A percentile compares a stretch with the other conserved stretches of the same genome.
These are phyloP conservation scores for Aleiodes alternator DNA, from an alignment of 2,888 invertebrate species.

Conservation along the genomic window DNA sequence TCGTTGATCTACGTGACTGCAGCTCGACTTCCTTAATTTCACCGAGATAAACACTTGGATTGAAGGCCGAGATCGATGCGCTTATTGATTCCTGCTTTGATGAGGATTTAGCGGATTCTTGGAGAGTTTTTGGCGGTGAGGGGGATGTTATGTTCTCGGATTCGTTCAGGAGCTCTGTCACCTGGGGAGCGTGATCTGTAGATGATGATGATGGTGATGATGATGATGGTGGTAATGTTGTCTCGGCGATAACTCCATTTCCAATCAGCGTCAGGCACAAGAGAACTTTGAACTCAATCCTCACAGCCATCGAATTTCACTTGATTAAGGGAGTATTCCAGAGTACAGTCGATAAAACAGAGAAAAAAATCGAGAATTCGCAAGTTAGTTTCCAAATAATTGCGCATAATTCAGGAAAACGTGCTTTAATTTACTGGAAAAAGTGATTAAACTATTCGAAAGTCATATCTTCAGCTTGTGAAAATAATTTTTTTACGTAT, in stretches of 20 bases:
- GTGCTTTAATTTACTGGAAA: too few relatives aligned
- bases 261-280: constrained; percentile 41
- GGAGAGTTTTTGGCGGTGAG: background rate
- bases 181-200: constrained; percentile 1
- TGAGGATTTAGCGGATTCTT: background rate
- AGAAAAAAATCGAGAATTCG: too few relatives aligned
- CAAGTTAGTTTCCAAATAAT: too few relatives aligned
- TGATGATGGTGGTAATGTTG: background rate
- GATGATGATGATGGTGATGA: background rate
- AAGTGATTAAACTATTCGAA: too few relatives aligned
- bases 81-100: constrained; percentile 2
- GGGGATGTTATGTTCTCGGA: background rate
- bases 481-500: too few relatives aligned
- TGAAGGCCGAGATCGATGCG: constrained; percentile 49
- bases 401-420: too few relatives aligned
- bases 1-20: constrained; percentile 38
- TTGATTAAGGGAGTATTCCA: too few relatives aligned
- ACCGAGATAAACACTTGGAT: constrained; percentile 66
- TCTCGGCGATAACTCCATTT: constrained; percentile 6
- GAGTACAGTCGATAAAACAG: too few relatives aligned
- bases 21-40: constrained; percentile 47
- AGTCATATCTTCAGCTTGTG: too few relatives aligned
- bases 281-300: constrained; percentile 30
- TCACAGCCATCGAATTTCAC: background rate
- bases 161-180: constrained; percentile 10